A percentile compares a stretch with the other conserved stretches of the same genome.
phyloP scores from a whole-genome alignment of 2,797 vertebrate species.

The Hypotaenidia philippensis region DNA sequence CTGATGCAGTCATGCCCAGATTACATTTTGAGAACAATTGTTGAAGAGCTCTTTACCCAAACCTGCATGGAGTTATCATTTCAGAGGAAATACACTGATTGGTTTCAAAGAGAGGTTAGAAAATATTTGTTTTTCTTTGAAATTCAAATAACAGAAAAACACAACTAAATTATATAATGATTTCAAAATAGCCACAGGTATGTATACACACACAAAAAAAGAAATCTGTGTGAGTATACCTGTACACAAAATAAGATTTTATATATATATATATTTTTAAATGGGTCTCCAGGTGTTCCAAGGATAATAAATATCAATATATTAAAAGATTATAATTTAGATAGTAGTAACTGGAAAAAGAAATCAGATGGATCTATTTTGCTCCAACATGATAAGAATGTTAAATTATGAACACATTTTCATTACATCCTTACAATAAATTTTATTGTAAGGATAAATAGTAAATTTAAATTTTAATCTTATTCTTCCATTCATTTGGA shows the following conservation, averaged over 20 bases:
- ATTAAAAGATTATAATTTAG: not conserved
- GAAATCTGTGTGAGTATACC: not conserved
- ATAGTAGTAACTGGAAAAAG: not conserved
- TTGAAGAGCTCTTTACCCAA: not conserved
- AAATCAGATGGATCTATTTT: not conserved
- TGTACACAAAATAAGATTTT: not conserved
- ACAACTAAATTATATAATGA: not conserved
- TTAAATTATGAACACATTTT: not conserved
- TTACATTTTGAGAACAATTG: not conserved
- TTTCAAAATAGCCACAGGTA: not conserved
- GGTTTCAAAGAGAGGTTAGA: not conserved
- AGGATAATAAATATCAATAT: not conserved
- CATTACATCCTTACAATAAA: not conserved
- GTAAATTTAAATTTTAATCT: not conserved
- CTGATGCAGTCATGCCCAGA: not conserved
- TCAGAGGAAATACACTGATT: not conserved
- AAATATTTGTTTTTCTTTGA: not conserved
- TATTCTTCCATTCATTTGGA: not conserved
- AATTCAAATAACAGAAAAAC: not conserved
- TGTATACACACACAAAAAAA: not conserved
- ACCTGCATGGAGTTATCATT: not conserved
- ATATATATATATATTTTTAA: too few species aligned
- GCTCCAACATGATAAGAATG: not conserved
- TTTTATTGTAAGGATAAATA: too few species aligned
- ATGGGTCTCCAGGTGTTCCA: not conserved